These are phyloP conservation scores for Ciconia stormi DNA, from an alignment of 2,113 vertebrate species.

Conservation along the genomic window DNA sequence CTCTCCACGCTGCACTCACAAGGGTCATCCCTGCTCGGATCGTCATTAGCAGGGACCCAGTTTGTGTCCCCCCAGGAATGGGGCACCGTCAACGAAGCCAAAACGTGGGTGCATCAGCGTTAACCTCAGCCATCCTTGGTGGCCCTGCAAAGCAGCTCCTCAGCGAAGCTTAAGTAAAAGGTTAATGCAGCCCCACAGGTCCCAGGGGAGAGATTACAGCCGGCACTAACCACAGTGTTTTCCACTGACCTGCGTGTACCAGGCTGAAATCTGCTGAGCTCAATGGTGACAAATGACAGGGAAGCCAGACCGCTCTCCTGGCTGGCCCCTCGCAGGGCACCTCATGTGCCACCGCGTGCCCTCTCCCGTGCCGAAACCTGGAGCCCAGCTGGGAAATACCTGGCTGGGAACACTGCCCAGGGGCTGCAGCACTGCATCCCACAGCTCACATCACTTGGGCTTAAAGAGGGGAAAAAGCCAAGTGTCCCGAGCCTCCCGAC, in stretches of 20 bases:
- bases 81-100: not conserved
- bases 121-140: not conserved
- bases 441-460: not conserved
- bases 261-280: not conserved
- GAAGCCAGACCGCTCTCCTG: not conserved
- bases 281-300: not conserved
- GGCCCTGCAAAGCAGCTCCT: not conserved
- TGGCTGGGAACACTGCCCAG: accelerated
- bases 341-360: accelerated
- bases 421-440: not conserved
- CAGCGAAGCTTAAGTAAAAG: not conserved
- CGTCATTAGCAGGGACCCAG: not conserved
- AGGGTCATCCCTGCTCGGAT: not conserved
- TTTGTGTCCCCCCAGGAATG: not conserved
- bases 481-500: not conserved
- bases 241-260: not conserved
- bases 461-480: not conserved
- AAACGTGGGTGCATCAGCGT: not conserved
- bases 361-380: not conserved
- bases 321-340: not conserved
- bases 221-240: not conserved
- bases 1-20: not conserved
- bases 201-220: not conserved
- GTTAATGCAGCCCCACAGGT: not conserved
- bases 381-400: not conserved